Evolutionary conservation across 2,888 invertebrate species (phyloP).

Genomic region (Gandaritis pyraliata): DNA sequence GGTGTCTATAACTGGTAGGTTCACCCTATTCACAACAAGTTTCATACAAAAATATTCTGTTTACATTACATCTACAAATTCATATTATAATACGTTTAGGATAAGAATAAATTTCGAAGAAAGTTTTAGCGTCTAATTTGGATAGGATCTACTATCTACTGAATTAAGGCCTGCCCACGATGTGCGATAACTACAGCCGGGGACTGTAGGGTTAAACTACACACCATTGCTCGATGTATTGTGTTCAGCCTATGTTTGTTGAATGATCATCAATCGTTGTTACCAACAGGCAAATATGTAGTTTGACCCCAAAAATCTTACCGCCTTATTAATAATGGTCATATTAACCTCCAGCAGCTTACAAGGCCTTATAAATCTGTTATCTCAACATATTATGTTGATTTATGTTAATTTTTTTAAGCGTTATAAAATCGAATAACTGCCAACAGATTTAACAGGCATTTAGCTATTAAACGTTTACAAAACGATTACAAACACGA

Average conservation of each 20-base stretch:
- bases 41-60: slow-evolving; percentile 44
- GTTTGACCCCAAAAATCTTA: neutral
- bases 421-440: no score
- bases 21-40: slow-evolving; percentile 31
- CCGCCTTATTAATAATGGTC: neutral
- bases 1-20: slow-evolving; percentile 23
- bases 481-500: neutral
- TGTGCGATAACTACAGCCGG: slow-evolving; percentile 6
- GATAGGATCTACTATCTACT: slow-evolving; percentile 22
- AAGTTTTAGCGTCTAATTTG: slow-evolving; percentile 26
- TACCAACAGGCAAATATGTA: slow-evolving; percentile 1
- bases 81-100: slow-evolving; percentile 37
- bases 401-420: no score
- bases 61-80: slow-evolving; percentile 40
- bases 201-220: slow-evolving; percentile 3
- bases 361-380: neutral
- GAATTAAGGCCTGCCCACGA: slow-evolving; percentile 7
- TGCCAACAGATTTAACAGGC: no score
- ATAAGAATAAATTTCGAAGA: slow-evolving; percentile 26
- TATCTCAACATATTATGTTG: no score
- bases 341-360: neutral
- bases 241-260: neutral
- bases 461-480: neutral
- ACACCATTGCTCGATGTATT: neutral
- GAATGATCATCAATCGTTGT: neutral